Evolutionary conservation across 2,888 invertebrate species (phyloP).

Genomic region (Pilophorus perplexus): DNA sequence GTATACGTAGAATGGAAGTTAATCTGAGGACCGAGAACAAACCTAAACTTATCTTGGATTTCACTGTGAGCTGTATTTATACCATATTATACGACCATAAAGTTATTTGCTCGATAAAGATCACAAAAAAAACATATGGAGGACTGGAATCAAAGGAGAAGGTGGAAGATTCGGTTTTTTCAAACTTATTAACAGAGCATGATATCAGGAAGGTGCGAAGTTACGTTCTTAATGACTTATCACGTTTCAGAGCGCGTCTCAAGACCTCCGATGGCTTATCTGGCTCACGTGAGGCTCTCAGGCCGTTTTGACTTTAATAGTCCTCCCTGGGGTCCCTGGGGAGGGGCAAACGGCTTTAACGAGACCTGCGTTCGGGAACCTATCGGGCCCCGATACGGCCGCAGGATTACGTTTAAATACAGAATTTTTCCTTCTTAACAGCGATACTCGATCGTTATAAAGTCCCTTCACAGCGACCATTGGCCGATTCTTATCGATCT

Average conservation of each 20-base stretch:
- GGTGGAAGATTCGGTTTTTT: constrained; percentile 1
- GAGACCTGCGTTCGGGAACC: constrained; percentile 19
- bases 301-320: constrained; percentile 28
- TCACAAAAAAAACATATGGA: constrained; percentile 1
- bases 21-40: constrained; percentile 19
- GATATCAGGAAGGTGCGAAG: constrained; percentile 38
- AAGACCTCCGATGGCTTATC: constrained; percentile 25
- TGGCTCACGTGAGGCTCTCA: constrained; percentile 34
- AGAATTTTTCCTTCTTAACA: too few relatives aligned
- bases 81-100: constrained; percentile 31
- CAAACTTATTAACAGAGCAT: constrained; percentile 34
- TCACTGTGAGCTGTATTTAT: constrained; percentile 20
- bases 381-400: neutral
- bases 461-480: too few relatives aligned
- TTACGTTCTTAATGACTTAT: constrained; percentile 39
- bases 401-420: too few relatives aligned
- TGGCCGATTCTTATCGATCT: too few relatives aligned
- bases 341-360: constrained; percentile 13
- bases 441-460: too few relatives aligned
- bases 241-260: constrained; percentile 36
- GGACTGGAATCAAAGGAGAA: too few relatives aligned
- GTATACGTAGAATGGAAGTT: too few relatives aligned
- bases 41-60: constrained; percentile 28
- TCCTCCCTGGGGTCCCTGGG: constrained; percentile 2
- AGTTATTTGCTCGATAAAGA: constrained; percentile 34